Evolutionary conservation across 2,888 invertebrate genomes (phyloP), one percentile per base, ranked within the genome.

Genomic region (Bhutanitis thaidina): DNA sequence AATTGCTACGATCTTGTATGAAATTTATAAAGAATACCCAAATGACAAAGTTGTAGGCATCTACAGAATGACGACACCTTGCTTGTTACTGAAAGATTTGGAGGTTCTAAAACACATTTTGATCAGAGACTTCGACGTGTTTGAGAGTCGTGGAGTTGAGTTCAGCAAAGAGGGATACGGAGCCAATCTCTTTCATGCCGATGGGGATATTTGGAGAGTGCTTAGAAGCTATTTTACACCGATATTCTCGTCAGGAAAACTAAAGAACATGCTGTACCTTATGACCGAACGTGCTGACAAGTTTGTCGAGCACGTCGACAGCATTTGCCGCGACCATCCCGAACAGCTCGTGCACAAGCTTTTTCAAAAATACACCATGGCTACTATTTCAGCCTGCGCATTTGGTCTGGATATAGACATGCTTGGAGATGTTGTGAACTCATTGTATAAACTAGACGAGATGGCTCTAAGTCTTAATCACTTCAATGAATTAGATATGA

Each of bases 231-330:
- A 63, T 1, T 68, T 80, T n/a, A 67, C 72, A 0, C 76, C 79
- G 1, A 58, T 77, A 13, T 80, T 80, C 43, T 74, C 76, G 1
- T 64, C 78, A 0, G 70, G 72, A 2, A 80, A 80, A 60, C 54
- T 79, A 13, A 79, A 69, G 53, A 71, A 71, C 29, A 79, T 80
- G 79, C 61, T 74, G 15, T 58, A 69, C 49, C 40, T 79, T 12
- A 52, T 80, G 13, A 50, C 52, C 27, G 69, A 74, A 15, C 60
- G 67, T 3, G 68, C 59, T 12, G 64, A 77, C 7, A 52, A 58
- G 2, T 73, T 74, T 16, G n/a, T 45, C 0, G 37, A 45, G 7
- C 29, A 9, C 4, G 37, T 45, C n/a, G 25, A 45, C 0, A 3
- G 9, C 1, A 25, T n/a, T n/a, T 15, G 15, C 12, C 25, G 5